Base-by-base conservation (phyloP, 2,797 vertebrate genomes). In the Thunnus albacares region DNA sequence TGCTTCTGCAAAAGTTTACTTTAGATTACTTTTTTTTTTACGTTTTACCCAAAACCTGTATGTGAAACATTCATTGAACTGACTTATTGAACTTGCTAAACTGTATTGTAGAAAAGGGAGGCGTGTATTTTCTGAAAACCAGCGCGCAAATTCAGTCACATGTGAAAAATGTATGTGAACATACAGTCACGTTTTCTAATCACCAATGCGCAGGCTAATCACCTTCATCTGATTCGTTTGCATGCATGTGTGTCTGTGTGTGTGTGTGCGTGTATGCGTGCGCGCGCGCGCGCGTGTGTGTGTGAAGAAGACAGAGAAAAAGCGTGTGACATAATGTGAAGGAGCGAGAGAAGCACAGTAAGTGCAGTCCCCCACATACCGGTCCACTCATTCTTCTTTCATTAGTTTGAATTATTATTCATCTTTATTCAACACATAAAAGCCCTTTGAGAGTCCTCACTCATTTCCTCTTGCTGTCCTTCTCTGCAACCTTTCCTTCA, bases 1-100 rank as follows among this genome's bases (percentile, higher is more conserved):
- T 24, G 71, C 65, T 80, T 69, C 18, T 57, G 28, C 47, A 5
- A 77, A 83, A 88, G 82, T 89, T 87, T 22, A 62, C 0, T 20
- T 57, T 41, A 20, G 4, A 75, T 84, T 72, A 3, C 43, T 58
- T 57, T 26, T 24, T 38, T 6, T 45, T 30, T 30, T 30, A 30
- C 1, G 0, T 56, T n/a, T 52, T 1, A 30, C 12, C 3, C 7
- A 15, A 65, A 71, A 45, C 49, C 9, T 5, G 2, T 2, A 26
- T 3, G 3, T 63, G 22, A 60, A 73, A 35, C 43, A 60, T 71
- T 33, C n/a, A 26, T 3, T 41, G 6, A 43, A 22, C 38, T 4
- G 6, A 24, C 14, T 2, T 3, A 12, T 5, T 43, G 1, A 47
- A 72, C 26, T 71, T 55, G 8, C 7, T 22, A 35, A 57, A 13